These are phyloP conservation scores for Diabrotica undecimpunctata DNA, from an alignment of 1,140 invertebrate species.

Conservation along the genomic window DNA sequence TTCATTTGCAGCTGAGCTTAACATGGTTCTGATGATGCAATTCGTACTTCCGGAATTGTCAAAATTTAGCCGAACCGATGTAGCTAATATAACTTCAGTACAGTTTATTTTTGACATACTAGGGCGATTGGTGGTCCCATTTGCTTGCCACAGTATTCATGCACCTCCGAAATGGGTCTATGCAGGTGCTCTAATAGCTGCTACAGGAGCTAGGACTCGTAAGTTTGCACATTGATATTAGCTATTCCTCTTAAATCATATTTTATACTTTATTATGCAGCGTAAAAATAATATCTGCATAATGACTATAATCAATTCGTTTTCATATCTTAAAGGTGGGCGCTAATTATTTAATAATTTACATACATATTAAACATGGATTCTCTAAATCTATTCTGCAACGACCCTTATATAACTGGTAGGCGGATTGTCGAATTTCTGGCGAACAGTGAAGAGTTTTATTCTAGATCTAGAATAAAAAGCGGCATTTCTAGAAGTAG, in stretches of 20 bases:
- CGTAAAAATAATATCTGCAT: neutral
- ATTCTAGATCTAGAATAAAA: too few species aligned
- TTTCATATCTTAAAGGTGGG: too few species aligned
- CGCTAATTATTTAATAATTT: too few species aligned
- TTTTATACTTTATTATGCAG: neutral
- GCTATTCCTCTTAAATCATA: constrained; percentile 1
- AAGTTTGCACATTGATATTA: constrained; percentile 24
- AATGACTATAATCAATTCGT: too few species aligned
- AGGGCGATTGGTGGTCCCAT: constrained; percentile 45
- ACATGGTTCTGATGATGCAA: constrained; percentile 46
- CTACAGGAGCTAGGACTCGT: constrained; percentile 44
- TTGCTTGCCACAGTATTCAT: constrained; percentile 40
- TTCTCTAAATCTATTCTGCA: too few species aligned
- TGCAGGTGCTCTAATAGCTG: constrained; percentile 42
- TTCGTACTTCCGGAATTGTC: constrained; percentile 45
- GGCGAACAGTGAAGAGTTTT: too few species aligned
- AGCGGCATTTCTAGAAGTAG: too few species aligned
- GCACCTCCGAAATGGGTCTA: constrained; percentile 44
- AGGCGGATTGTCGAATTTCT: too few species aligned
- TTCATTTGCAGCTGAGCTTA: constrained; percentile 50
- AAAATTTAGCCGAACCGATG: constrained; percentile 35
- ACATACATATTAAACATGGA: too few species aligned
- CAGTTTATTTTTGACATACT: constrained; percentile 44
- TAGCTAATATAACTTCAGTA: constrained; percentile 44
- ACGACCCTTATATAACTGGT: too few species aligned